A percentile compares a stretch with the other conserved stretches of the same genome.
These are phyloP conservation scores for Anthrax anthrax DNA, from an alignment of 2,888 invertebrate genomes.

Conservation along the genomic window DNA sequence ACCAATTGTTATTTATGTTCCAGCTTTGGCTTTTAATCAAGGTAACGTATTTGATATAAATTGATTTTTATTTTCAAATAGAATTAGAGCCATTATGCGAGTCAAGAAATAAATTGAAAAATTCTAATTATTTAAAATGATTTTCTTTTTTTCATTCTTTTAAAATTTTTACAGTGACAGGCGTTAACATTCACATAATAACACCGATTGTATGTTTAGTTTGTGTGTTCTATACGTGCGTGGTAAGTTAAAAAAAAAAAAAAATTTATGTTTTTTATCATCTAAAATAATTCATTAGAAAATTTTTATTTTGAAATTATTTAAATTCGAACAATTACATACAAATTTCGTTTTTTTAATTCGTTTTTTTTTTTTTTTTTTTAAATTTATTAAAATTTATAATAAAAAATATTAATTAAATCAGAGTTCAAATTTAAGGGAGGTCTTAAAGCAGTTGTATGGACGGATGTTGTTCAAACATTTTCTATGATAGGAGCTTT, in stretches of 20 bases:
- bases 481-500: constrained; percentile 64
- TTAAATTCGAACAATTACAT: background rate
- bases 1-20: constrained; percentile 66
- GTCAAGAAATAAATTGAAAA: constrained; percentile 1
- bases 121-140: background rate
- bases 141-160: background rate
- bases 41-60: constrained; percentile 36
- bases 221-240: constrained; percentile 75
- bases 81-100: too few relatives aligned
- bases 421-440: constrained; percentile 38
- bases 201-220: constrained; percentile 71
- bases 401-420: background rate
- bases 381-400: background rate
- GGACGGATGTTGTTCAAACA: constrained; percentile 68
- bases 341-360: background rate
- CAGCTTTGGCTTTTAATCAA: constrained; percentile 68
- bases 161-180: constrained; percentile 49
- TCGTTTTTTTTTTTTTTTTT: background rate
- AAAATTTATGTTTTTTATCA: too few relatives aligned
- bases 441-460: constrained; percentile 62
- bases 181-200: constrained; percentile 65
- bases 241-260: constrained; percentile 41
- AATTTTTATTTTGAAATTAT: too few relatives aligned
- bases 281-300: too few relatives aligned
- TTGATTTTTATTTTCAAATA: too few relatives aligned